Base-by-base conservation (phyloP, 2,888 invertebrate species). In the Epirrita christyi region DNA sequence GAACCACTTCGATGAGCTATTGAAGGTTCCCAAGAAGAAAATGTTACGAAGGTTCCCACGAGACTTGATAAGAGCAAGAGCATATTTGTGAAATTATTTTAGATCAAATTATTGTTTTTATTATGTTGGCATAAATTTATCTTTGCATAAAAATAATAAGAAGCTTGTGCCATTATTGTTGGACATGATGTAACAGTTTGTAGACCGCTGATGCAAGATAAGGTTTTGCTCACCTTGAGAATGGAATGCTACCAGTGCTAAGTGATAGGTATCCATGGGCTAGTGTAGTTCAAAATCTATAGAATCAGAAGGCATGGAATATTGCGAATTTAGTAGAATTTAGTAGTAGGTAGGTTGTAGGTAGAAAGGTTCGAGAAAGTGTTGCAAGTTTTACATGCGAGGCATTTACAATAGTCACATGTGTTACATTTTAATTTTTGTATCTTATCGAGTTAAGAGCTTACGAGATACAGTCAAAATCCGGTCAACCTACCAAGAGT, bases 171-270 rank as follows among this genome's bases (percentile, higher is more conserved):
- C 28, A 27, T 44, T 61, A 67, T 64, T 64, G 55, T 64, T 56
- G 54, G 44, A 21, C 46, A 76, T 82, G 82, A 84, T 83, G 83
- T 82, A 81, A 82, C 73, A 74, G 80, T 79, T 78, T 76, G 70
- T 75, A 75, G 66, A 70, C 63, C 70, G 71, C 71, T 76, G 78
- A 80, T 79, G 76, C 70, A 61, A 79, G 80, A 82, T 83, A 85
- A 80, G 71, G 67, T 61, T 74, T 67, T 69, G 80, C 67, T 88
- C 81, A 86, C 89, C 89, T 90, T 90, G 89, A 75, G 75, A 84
- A 79, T 75, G 85, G 89, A 89, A 89, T 89, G 89, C 80, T 73
- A 78, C 75, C 75, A 75, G 78, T 73, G 70, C 75, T 60, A 73
- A 76, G 46, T 56, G 64, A 43, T 38, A 51, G 32, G 28, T 51